phyloP scores from a whole-genome alignment of 2,797 vertebrate species.

The Anniella stebbinsi region DNA sequence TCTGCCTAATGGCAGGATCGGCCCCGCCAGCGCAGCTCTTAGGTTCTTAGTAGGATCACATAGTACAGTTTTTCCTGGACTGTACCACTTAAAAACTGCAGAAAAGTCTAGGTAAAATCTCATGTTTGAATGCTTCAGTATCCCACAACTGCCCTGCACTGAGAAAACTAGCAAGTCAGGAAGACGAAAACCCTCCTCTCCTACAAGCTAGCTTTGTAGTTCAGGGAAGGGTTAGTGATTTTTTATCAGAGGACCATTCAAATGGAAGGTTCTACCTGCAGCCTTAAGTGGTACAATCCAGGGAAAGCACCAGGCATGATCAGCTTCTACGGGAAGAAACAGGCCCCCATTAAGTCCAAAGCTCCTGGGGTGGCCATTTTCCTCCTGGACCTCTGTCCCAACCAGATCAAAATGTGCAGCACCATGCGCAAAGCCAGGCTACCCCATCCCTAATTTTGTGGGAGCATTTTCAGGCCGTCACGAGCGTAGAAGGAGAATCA shows the following conservation, averaged over 20 bases:
- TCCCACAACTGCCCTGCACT: too few species aligned
- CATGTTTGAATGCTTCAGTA: not conserved
- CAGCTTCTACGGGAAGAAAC: not conserved
- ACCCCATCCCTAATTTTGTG: not conserved
- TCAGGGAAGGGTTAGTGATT: not conserved
- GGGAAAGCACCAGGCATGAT: not conserved
- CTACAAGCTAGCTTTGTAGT: not conserved
- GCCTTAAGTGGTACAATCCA: too few species aligned
- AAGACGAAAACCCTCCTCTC: not conserved
- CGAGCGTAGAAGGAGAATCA: not conserved
- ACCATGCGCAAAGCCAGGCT: fast-evolving
- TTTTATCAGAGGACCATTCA: not conserved
- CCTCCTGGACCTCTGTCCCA: not conserved
- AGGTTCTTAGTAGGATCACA: too few species aligned
- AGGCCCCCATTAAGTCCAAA: not conserved
- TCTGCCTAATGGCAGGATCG: too few species aligned
- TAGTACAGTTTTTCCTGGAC: not conserved
- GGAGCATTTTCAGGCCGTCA: too few species aligned
- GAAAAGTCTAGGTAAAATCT: too few species aligned
- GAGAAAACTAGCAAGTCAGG: not conserved
- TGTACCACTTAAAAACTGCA: too few species aligned
- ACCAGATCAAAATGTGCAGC: too few species aligned
- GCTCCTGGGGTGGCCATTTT: not conserved
- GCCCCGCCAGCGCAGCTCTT: not conserved
- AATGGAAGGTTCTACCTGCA: not conserved